Evolutionary conservation across 2,888 invertebrate genomes (phyloP).

Genomic region (Sarcophaga caerulescens): DNA sequence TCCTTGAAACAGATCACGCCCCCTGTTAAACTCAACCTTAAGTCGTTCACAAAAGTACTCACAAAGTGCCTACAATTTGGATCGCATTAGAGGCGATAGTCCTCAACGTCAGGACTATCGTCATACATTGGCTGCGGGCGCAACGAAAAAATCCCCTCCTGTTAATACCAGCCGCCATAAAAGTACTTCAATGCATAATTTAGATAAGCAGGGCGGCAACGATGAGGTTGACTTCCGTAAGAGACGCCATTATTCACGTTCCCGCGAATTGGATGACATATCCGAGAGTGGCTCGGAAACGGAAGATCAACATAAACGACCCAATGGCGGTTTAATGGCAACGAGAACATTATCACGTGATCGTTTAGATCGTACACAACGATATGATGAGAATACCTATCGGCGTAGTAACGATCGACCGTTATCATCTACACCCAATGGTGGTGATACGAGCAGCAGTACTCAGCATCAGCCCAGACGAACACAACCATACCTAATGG

Average conservation of each 20-base stretch:
- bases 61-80: conserved; percentile 80
- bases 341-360: conserved; percentile 74
- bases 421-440: conserved; percentile 65
- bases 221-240: conserved; percentile 79
- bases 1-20: conserved; percentile 72
- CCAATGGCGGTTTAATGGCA: conserved; percentile 68
- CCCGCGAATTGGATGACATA: conserved; percentile 81
- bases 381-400: conserved; percentile 74
- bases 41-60: conserved; percentile 78
- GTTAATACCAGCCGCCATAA: conserved; percentile 72
- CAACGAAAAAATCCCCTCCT: conserved; percentile 42
- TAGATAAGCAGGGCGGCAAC: conserved; percentile 76
- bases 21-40: conserved; percentile 71
- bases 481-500: conserved; percentile 70
- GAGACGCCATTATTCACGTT: conserved; percentile 80
- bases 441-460: conserved; percentile 62
- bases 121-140: conserved; percentile 72
- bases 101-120: conserved; percentile 74
- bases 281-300: conserved; percentile 81
- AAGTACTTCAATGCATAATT: conserved; percentile 80
- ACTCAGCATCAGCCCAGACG: conserved; percentile 66
- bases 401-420: conserved; percentile 73
- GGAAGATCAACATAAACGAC: conserved; percentile 77
- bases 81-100: conserved; percentile 74
- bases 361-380: conserved; percentile 72